Percentiles rank a stretch among this genome's conserved stretches.
Evolutionary conservation across 1,140 invertebrate genomes (phyloP).

Genomic region (Venturia canescens): DNA sequence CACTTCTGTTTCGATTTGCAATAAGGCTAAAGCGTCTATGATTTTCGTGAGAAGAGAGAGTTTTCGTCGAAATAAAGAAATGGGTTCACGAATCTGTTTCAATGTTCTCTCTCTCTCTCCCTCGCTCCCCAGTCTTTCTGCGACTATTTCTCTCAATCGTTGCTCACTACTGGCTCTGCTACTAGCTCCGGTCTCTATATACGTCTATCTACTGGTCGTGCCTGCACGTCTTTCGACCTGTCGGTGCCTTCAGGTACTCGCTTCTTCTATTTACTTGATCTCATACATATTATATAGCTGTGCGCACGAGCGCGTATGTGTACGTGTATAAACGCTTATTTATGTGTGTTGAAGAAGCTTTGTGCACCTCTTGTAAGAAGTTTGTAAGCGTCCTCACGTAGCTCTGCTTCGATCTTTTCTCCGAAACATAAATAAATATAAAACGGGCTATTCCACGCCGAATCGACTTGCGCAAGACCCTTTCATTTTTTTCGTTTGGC

Average conservation of each 20-base stretch:
- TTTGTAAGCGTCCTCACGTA: constrained; percentile 70
- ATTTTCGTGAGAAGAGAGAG: constrained; percentile 32
- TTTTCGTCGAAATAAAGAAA: not conserved
- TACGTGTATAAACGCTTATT: not conserved
- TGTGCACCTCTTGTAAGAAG: constrained; percentile 42
- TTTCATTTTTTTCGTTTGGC: too few species aligned
- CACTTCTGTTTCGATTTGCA: too few species aligned
- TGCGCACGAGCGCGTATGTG: not conserved
- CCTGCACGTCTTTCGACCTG: constrained; percentile 41
- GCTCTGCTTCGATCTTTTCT: constrained; percentile 71
- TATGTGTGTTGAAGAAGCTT: not conserved
- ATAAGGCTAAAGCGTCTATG: not conserved
- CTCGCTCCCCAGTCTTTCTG: not conserved
- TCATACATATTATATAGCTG: constrained; percentile 13
- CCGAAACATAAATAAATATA: constrained; percentile 64
- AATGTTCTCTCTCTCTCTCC: not conserved
- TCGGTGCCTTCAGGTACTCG: constrained; percentile 35
- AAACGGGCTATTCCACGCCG: too few species aligned
- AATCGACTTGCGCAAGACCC: too few species aligned
- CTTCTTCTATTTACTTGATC: constrained; percentile 14
- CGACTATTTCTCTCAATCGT: not conserved
- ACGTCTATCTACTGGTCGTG: constrained; percentile 27
- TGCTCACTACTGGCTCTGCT: too few species aligned
- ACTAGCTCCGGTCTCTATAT: not conserved
- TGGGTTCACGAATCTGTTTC: constrained; percentile 3